These are phyloP conservation scores for Resseliella maxima DNA, from an alignment of 2,888 invertebrate species.

Conservation along the genomic window DNA sequence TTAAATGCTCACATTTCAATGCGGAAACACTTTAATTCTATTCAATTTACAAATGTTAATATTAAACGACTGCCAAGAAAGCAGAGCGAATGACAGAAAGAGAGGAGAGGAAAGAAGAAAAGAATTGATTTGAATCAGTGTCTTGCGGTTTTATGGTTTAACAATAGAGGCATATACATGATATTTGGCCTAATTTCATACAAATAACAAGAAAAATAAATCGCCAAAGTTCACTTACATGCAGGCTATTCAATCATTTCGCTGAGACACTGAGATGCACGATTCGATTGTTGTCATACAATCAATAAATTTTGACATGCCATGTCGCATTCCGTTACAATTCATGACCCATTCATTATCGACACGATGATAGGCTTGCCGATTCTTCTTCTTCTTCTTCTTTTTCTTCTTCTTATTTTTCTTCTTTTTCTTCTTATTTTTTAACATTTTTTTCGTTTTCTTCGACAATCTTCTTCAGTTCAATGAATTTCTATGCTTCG, in stretches of 20 bases:
- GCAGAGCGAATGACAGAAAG: too few relatives aligned
- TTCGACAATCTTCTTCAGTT: not conserved
- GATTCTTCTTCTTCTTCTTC: not conserved
- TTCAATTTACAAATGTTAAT: conserved; percentile 18
- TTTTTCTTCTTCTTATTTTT: not conserved
- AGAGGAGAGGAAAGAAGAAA: too few relatives aligned
- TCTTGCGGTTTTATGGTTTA: not conserved
- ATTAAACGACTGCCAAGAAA: not conserved
- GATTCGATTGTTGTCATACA: conserved; percentile 33
- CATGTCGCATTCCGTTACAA: not conserved
- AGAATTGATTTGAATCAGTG: conserved; percentile 10
- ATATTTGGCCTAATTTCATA: conserved; percentile 18
- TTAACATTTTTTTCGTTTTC: not conserved
- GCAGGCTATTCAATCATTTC: not conserved
- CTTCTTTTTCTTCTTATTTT: too few relatives aligned
- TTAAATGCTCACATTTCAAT: not conserved
- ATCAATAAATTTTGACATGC: conserved; percentile 35
- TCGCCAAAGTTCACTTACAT: not conserved
- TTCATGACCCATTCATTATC: conserved; percentile 29
- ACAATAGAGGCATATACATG: not conserved
- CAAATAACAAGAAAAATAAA: not conserved
- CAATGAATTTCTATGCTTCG: not conserved
- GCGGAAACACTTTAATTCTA: conserved; percentile 32
- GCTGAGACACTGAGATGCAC: conserved; percentile 14
- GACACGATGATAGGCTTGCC: conserved; percentile 12